Evolutionary conservation across 2,113 vertebrate species (phyloP).

Genomic region (Cnemophilus loriae): DNA sequence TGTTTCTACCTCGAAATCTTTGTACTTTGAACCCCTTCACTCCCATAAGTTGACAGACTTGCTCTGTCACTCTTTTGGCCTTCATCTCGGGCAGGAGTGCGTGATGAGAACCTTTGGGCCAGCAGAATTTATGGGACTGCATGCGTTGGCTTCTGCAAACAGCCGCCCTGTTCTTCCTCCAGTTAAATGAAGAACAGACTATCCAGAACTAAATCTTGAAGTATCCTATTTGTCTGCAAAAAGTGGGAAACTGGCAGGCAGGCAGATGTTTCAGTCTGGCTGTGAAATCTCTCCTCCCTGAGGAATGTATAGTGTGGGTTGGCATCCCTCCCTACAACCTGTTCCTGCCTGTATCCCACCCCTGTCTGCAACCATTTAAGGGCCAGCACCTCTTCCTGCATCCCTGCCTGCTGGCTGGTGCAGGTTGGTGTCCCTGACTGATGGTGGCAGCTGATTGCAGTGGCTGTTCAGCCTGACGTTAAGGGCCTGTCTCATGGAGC

Average conservation of each 20-base stretch:
- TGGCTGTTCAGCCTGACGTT: not conserved
- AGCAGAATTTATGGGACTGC: not conserved
- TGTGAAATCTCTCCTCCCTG: not conserved
- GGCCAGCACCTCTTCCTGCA: not conserved
- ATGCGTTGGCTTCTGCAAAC: not conserved
- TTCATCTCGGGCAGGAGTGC: not conserved
- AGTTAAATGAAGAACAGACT: not conserved
- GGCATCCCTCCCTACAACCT: not conserved
- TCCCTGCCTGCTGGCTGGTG: not conserved
- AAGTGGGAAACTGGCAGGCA: not conserved
- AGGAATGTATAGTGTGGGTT: not conserved
- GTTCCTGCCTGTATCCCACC: not conserved
- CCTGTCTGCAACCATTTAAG: not conserved
- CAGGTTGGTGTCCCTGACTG: not conserved
- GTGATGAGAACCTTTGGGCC: not conserved
- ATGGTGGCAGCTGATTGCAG: fast-evolving
- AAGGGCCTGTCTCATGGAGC: not conserved
- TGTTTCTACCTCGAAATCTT: not conserved
- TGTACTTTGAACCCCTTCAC: not conserved
- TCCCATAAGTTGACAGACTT: not conserved
- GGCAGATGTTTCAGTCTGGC: not conserved
- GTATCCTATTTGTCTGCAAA: not conserved
- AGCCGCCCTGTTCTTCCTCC: not conserved
- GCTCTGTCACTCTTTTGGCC: not conserved
- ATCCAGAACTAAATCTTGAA: not conserved